Evolutionary conservation across 2,888 invertebrate species (phyloP).

Genomic region (Pristionchus entomophagus): DNA sequence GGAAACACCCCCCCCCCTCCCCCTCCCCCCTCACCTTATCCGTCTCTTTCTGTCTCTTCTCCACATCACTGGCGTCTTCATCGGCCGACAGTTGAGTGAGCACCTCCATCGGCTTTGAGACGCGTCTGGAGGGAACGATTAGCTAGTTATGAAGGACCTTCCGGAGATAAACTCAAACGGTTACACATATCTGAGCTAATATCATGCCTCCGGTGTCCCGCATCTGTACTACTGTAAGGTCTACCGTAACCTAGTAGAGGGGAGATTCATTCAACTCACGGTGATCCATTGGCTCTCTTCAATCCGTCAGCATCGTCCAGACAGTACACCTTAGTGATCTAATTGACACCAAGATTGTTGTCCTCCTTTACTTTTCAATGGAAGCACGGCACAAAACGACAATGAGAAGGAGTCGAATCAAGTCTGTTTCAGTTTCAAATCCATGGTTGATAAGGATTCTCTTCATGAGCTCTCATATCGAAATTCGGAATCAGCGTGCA

Average conservation of each 20-base stretch:
- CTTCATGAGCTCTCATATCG: too few relatives aligned
- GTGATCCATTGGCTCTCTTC: not conserved
- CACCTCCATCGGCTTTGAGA: not conserved
- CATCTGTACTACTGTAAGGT: too few relatives aligned
- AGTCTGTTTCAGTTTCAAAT: too few relatives aligned
- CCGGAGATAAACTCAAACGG: too few relatives aligned
- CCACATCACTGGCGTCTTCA: not conserved
- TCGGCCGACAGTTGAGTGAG: not conserved
- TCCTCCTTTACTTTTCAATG: not conserved
- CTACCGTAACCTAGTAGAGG: too few relatives aligned
- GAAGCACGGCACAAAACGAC: not conserved
- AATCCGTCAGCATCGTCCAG: not conserved
- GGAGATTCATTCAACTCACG: not conserved
- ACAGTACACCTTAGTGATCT: not conserved
- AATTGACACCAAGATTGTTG: not conserved
- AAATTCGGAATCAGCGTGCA: too few relatives aligned
- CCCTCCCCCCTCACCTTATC: not conserved
- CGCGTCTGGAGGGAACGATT: not conserved
- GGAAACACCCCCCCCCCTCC: too few relatives aligned
- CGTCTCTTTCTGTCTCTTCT: constrained; percentile 5
- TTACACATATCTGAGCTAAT: too few relatives aligned
- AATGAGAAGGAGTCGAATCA: too few relatives aligned
- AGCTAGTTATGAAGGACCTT: too few relatives aligned
- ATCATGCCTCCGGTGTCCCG: too few relatives aligned
- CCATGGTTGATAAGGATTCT: too few relatives aligned